Base-by-base conservation (phyloP, 2,113 vertebrate species). In the Corynorhinus townsendii region DNA sequence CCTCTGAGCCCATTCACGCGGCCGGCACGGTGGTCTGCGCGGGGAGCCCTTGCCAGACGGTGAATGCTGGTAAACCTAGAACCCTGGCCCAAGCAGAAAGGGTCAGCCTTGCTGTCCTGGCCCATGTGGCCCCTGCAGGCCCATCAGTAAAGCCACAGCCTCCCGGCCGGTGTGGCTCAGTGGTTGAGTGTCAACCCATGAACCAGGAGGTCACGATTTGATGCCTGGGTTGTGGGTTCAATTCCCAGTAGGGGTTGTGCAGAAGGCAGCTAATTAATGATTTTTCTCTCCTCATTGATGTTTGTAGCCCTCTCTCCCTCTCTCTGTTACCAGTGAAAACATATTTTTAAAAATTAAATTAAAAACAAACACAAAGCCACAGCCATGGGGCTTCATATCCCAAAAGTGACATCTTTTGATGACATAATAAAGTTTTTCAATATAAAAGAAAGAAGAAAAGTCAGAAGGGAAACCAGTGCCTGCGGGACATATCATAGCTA, bases 351-450 rank as follows among this genome's bases (percentile, higher is more conserved):
- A 59, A 59, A 59, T 59, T 22, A 26, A 59, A 59, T 59, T 59
- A 59, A 26, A 59, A 59, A 26, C 56, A 54, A 20, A 59, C 24
- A 59, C 56, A 59, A 59, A 59, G 22, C 56, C 56, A 59, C 24
- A 30, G 47, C 59, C 68, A 45, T 0, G 7, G 35, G 15, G 49
- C 79, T 96, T 38, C 62, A 35, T 7, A 33, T 73, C 72, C 87
- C 40, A n/a, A n/a, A 90, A 72, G 49, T 85, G 72, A 92, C 91
- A 95, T 72, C 69, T 54, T 28, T 62, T 85, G 38, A 85, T 11
- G n/a, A 40, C 1, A 33, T 16, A 93, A 64, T 45, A 86, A 84
- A 95, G 64, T 45, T 66, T 91, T 88, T 56, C n/a, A 88, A 72
- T 68, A 68, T 17, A 75, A 73, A 80, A 75, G 20, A 22, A 35